A percentile compares a stretch with the other conserved stretches of the same genome.
These are phyloP conservation scores for Eufriesea mexicana DNA, from an alignment of 1,140 invertebrate genomes.

Conservation along the genomic window DNA sequence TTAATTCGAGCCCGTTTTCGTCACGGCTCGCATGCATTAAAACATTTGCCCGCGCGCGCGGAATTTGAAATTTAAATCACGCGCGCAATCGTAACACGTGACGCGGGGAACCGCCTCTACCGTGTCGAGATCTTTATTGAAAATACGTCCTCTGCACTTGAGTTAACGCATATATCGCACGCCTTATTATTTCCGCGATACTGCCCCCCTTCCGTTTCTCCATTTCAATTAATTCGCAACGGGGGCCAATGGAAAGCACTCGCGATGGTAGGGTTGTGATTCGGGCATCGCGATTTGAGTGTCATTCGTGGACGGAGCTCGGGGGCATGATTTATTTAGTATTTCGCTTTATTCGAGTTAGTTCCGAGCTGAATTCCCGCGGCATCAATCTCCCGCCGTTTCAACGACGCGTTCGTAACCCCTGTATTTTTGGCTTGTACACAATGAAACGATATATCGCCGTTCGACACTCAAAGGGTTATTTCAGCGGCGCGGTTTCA, in stretches of 20 bases:
- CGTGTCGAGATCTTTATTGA: conserved; percentile 55
- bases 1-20: conserved; percentile 44
- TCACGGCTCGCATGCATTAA: conserved; percentile 44
- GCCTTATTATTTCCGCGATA: neutral
- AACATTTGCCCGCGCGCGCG: conserved; percentile 39
- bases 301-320: too few relatives aligned
- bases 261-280: neutral
- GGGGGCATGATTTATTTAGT: neutral
- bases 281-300: too few relatives aligned
- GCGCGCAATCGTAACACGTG: conserved; percentile 41
- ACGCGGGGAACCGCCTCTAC: conserved; percentile 58
- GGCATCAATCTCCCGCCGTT: conserved; percentile 31
- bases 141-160: conserved; percentile 11
- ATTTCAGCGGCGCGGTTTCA: conserved; percentile 20
- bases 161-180: neutral
- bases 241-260: too few relatives aligned
- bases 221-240: neutral
- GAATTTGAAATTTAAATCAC: conserved; percentile 64
- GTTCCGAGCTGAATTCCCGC: conserved; percentile 6
- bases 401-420: conserved; percentile 21
- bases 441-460: conserved; percentile 27
- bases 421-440: conserved; percentile 32
- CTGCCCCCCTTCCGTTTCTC: rapidly evolving
- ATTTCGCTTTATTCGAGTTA: conserved; percentile 35
- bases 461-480: conserved; percentile 39